These are phyloP conservation scores for Ormyrus thymus DNA, from an alignment of 2,888 invertebrate genomes.

Conservation along the genomic window DNA sequence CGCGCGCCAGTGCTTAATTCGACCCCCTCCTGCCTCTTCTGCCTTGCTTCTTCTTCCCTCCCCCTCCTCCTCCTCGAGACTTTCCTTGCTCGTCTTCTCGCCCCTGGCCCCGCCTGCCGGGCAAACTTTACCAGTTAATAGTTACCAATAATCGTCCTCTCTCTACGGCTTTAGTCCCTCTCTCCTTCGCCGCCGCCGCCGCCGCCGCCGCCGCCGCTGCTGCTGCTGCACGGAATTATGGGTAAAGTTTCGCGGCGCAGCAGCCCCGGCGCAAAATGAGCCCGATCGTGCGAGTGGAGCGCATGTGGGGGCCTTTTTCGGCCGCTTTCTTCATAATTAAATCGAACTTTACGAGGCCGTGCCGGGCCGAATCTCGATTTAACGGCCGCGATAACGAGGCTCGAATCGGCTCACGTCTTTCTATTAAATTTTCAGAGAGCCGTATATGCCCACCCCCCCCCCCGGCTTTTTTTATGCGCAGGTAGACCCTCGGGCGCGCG, in stretches of 20 bases:
- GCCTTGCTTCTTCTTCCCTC: slow-evolving; percentile 4
- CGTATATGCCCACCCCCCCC: background rate
- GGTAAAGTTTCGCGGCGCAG: slow-evolving; percentile 49
- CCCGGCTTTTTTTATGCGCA: too few species aligned
- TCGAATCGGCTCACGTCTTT: slow-evolving; percentile 12
- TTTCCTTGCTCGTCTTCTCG: slow-evolving; percentile 11
- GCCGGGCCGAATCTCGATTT: background rate
- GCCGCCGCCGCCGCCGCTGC: background rate
- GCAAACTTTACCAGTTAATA: slow-evolving; percentile 67
- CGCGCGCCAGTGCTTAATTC: slow-evolving; percentile 59
- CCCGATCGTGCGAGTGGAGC: slow-evolving; percentile 29
- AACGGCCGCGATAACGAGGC: slow-evolving; percentile 6
- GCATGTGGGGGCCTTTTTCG: background rate
- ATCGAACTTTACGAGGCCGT: background rate
- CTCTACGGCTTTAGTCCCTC: slow-evolving; percentile 40
- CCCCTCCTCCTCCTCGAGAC: slow-evolving; percentile 5
- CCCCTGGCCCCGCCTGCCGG: slow-evolving; percentile 18
- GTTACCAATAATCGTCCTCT: slow-evolving; percentile 67
- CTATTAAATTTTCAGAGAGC: slow-evolving; percentile 16
- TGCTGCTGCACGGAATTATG: slow-evolving; percentile 46
- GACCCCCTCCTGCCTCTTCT: slow-evolving; percentile 44
- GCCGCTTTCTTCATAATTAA: slow-evolving; percentile 9
- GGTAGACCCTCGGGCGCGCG: too few species aligned
- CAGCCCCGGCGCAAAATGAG: slow-evolving; percentile 27
- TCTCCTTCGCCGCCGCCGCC: background rate